phyloP scores from a whole-genome alignment of 2,797 vertebrate species.

The Myoxocephalus aenaeus region DNA sequence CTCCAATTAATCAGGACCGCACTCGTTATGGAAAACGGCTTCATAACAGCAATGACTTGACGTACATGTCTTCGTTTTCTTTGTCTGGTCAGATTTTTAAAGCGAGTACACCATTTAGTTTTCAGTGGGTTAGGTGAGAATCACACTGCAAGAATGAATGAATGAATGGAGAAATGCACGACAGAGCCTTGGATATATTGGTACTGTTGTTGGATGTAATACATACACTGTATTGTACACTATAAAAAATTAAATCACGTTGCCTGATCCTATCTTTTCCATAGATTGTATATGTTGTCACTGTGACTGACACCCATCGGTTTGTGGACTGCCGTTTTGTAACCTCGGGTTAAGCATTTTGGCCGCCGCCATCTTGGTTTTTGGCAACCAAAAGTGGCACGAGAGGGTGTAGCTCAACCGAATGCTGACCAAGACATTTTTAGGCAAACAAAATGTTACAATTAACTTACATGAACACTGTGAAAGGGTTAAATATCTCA shows the following conservation, averaged over 20 bases:
- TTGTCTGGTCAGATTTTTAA: neutral
- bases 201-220: neutral
- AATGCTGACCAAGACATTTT: neutral
- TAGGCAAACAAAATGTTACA: too few species aligned
- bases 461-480: too few species aligned
- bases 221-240: neutral
- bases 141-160: neutral
- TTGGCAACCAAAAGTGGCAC: neutral
- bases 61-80: slow-evolving; percentile 14
- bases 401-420: neutral
- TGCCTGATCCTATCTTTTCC: neutral
- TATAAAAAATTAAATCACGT: too few species aligned
- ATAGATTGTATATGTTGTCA: neutral
- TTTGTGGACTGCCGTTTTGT: too few species aligned
- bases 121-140: neutral
- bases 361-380: neutral
- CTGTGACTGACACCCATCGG: too few species aligned
- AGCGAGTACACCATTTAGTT: neutral
- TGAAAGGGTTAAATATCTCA: neutral
- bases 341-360: neutral
- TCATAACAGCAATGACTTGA: slow-evolving; percentile 65
- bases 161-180: neutral
- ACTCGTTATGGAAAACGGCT: slow-evolving; percentile 59
- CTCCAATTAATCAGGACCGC: slow-evolving; percentile 74
- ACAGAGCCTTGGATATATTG: neutral